Conservation (phyloP, 2,888 invertebrate species). For the Epinotia bilunana region DNA sequence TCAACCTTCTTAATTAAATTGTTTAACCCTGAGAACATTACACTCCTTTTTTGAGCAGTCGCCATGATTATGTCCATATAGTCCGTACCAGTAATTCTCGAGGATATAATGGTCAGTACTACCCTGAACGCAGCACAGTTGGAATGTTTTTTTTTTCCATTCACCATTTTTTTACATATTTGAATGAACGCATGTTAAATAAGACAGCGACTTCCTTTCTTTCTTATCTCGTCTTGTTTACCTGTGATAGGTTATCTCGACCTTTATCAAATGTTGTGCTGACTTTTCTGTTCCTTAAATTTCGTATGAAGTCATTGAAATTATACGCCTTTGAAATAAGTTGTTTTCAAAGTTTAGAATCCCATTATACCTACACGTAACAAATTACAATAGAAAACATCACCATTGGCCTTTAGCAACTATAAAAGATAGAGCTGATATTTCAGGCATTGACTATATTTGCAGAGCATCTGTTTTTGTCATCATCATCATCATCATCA, state of each 20-base stretch:
- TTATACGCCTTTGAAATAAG: not conserved
- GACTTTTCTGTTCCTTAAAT: constrained; percentile 26
- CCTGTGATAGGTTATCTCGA: constrained; percentile 34
- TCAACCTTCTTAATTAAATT: too few relatives aligned
- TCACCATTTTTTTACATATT: not conserved
- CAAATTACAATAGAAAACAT: too few relatives aligned
- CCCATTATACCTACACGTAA: too few relatives aligned
- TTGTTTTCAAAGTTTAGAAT: not conserved
- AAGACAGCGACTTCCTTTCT: constrained; percentile 7
- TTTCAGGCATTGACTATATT: too few relatives aligned
- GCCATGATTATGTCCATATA: not conserved
- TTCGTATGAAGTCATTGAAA: constrained; percentile 16
- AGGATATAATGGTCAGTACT: not conserved
- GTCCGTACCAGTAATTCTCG: not conserved
- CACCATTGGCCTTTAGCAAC: too few relatives aligned
- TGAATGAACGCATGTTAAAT: not conserved
- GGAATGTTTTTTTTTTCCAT: not conserved
- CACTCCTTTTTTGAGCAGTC: too few relatives aligned
- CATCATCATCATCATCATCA: too few relatives aligned
- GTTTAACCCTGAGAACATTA: too few relatives aligned
- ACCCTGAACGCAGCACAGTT: too few relatives aligned
- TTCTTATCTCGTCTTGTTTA: constrained; percentile 28
- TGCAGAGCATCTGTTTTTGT: too few relatives aligned
- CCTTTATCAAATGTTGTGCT: constrained; percentile 18
- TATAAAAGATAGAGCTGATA: too few relatives aligned